Percentiles rank a stretch among this genome's conserved stretches.
phyloP scores from a whole-genome alignment of 2,113 vertebrate genomes.

The Balaeniceps rex region DNA sequence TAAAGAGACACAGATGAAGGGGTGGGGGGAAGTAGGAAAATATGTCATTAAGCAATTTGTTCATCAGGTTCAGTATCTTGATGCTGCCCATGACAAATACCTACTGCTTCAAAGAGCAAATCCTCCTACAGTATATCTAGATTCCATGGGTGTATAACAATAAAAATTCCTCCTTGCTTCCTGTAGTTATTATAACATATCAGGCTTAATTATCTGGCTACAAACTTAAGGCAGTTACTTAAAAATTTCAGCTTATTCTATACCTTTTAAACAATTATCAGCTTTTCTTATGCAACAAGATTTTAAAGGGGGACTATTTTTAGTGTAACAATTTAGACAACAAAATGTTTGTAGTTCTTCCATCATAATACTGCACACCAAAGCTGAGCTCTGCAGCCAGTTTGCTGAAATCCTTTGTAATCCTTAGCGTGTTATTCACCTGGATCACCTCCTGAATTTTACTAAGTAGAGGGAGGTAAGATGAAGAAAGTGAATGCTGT shows the following conservation, averaged over 20 bases:
- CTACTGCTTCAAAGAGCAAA: background rate
- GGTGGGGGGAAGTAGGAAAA: background rate
- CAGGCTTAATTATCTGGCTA: background rate
- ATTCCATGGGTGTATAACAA: background rate
- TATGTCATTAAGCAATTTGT: background rate
- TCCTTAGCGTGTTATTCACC: background rate
- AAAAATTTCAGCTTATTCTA: background rate
- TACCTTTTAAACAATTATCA: background rate
- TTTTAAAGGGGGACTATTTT: background rate
- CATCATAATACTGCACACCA: accelerated
- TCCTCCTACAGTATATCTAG: background rate
- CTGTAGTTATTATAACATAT: background rate
- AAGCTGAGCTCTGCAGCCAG: background rate
- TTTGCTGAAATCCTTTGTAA: background rate
- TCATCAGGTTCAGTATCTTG: background rate
- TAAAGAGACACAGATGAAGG: background rate
- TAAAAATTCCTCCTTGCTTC: background rate
- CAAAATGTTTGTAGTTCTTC: background rate
- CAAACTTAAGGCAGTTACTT: background rate
- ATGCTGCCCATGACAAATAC: background rate
- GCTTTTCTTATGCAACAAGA: background rate
- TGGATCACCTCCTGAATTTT: background rate
- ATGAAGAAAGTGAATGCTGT: background rate
- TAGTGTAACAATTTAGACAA: background rate
- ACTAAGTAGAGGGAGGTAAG: background rate